Base-by-base conservation (phyloP, 2,888 invertebrate species). In the Pedicia rivosa region DNA sequence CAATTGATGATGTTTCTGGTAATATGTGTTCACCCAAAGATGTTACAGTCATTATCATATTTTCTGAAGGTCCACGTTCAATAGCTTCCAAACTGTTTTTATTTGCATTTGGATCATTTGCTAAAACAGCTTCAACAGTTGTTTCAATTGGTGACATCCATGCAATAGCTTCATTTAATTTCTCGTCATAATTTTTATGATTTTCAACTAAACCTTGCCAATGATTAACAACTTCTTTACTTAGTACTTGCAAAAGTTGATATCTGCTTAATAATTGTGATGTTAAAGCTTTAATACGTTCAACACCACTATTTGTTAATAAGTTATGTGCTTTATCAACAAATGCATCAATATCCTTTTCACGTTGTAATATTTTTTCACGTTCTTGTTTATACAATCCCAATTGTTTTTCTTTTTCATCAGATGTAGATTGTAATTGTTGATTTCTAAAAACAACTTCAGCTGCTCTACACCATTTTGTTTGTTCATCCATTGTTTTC, bases 201-300 rank as follows among this genome's bases (percentile, higher is more conserved):
- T 90, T 84, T 35, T 82, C 79, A 0, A 83, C 81, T 38, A 90
- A 64, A 48, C 73, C 75, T 46, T 81, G 78, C 78, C 83, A 87
- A 43, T 82, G 78, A 49, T 78, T 81, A 4, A 86, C 75, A 2
- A 83, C 80, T 55, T 90, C 87, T 57, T 90, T 88, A 44, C 82
- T 83, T 36, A 86, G 64, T 2, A 76, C 70, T 51, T 78, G 80
- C 19, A 90, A 62, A 38, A 78, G 69, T 55, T 88, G 84, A 52
- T 87, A 88, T 34, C 87, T 72, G 51, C 80, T 82, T 46, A 81
- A 84, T n/a, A 91, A 75, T 65, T 92, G 91, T 0, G 86, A 78
- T 14, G 90, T 80, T 36, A 88, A 64, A 5, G 84, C 83, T 51
- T 87, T 86, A 13, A 92, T 71, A 37, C 84, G 73, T 47, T 88